Conservation (phyloP, 1,140 invertebrate genomes). For the Bombus pyrosoma region DNA sequence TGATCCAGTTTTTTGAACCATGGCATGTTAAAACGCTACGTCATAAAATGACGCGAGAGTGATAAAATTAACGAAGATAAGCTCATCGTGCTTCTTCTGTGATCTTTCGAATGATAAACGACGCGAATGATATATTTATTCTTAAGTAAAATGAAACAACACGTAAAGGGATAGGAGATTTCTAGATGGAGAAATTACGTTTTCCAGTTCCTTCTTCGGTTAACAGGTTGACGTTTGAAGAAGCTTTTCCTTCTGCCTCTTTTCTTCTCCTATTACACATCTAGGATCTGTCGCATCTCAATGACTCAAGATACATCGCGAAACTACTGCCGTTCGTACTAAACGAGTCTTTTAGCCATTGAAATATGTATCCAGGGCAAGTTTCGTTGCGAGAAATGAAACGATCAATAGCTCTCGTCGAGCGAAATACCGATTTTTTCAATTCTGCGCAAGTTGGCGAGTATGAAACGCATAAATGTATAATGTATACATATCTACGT, state of each 20-base stretch:
- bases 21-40: too few relatives aligned
- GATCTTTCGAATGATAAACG: too few relatives aligned
- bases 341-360: not conserved
- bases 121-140: too few relatives aligned
- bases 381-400: conserved; percentile 2
- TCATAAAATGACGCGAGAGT: too few relatives aligned
- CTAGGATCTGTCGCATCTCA: not conserved
- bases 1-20: too few relatives aligned
- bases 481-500: not conserved
- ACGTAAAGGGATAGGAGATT: too few relatives aligned
- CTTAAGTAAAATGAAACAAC: too few relatives aligned
- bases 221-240: not conserved
- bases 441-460: not conserved
- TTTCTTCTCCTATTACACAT: too few relatives aligned
- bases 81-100: too few relatives aligned
- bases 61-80: too few relatives aligned
- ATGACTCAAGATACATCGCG: not conserved
- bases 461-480: conserved; percentile 1
- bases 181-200: too few relatives aligned
- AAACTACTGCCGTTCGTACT: not conserved
- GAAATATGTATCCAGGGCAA: not conserved
- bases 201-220: not conserved
- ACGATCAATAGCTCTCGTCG: not conserved
- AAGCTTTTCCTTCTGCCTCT: not conserved
- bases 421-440: not conserved